These are phyloP conservation scores for Dunckerocampus dactyliophorus DNA, from an alignment of 2,113 vertebrate genomes.

Conservation along the genomic window DNA sequence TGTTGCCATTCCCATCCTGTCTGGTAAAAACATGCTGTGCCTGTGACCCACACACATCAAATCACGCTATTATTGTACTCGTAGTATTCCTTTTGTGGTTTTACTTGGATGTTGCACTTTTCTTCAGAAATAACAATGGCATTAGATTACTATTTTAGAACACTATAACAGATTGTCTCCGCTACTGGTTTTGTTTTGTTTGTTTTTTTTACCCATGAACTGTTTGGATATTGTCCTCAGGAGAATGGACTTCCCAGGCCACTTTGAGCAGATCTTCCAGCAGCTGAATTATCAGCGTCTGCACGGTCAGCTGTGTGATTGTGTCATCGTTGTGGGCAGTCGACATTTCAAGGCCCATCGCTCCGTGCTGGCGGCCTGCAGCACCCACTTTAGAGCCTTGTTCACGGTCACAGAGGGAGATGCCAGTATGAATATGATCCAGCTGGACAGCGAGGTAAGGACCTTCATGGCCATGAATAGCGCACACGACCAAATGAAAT, in stretches of 20 bases:
- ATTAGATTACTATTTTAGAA: too few relatives aligned
- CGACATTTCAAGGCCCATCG: conserved; percentile 96
- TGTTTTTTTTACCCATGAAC: background rate
- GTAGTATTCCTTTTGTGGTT: too few relatives aligned
- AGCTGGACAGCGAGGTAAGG: conserved; percentile 87
- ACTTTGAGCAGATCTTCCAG: conserved; percentile 97
- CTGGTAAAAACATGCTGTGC: too few relatives aligned
- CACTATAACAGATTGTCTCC: background rate
- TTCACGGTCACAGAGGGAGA: conserved; percentile 93
- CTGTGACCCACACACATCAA: too few relatives aligned
- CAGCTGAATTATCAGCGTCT: conserved; percentile 95
- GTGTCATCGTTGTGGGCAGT: conserved; percentile 90
- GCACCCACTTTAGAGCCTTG: conserved; percentile 93
- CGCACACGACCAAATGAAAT: background rate
- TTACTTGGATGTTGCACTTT: too few relatives aligned
- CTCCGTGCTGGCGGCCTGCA: conserved; percentile 91
- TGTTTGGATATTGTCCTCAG: conserved; percentile 50
- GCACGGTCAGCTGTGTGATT: conserved; percentile 93
- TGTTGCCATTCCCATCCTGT: too few relatives aligned
- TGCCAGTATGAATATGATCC: conserved; percentile 93
- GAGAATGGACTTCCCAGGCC: conserved; percentile 96
- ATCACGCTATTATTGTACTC: too few relatives aligned
- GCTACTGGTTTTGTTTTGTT: background rate
- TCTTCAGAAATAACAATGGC: too few relatives aligned
- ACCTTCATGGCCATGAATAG: background rate